Evolutionary conservation across 2,797 vertebrate species (phyloP), one percentile per base, ranked within the genome.

Genomic region (Pipistrellus pygmaeus): DNA sequence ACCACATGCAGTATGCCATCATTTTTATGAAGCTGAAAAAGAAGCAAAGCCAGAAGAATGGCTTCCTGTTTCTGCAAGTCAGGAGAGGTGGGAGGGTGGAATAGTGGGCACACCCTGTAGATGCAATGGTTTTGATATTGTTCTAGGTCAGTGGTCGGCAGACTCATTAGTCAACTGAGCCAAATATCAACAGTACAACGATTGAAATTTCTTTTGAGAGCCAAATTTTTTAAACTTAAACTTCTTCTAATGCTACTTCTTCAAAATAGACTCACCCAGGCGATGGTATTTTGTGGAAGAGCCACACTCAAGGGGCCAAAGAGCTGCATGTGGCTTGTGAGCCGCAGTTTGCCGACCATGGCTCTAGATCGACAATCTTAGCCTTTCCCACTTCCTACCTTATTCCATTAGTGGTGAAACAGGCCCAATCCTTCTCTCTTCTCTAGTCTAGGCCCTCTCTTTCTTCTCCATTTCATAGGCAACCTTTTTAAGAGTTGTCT

Each of bases 11-110:
- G 30, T 38, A 15, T 84, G 88, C 44, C 27, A 71, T 62, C 53
- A n/a, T 77, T 85, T 93, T 87, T 51, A 77, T 84, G 85, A 91
- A 81, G 48, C 80, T 73, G 32, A 83, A 68, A 89, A 44, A n/a
- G 20, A 66, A 90, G 51, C 55, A 68, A 88, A 85, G n/a, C 38
- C 13, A 12, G 3, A 69, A 51, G 4, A 53, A 25, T 76, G 72
- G 17, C 64, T 71, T 20, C 66, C 57, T 71, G 30, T 48, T 6
- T 66, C 38, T 68, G 41, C 2, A 84, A 84, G 66, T 5, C 38
- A 23, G 20, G 21, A 20, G 5, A 46, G 38, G 21, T 10, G 46
- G 55, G 60, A 44, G n/a, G 35, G 46, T 27, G 55, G 27, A 30
- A 72, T 17, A 25, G 35, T n/a, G 71, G 48, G n/a, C 5, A 17